Evolutionary conservation across 2,113 vertebrate genomes (phyloP), one percentile per base, ranked within the genome.

Genomic region (Corvus moneduloides): DNA sequence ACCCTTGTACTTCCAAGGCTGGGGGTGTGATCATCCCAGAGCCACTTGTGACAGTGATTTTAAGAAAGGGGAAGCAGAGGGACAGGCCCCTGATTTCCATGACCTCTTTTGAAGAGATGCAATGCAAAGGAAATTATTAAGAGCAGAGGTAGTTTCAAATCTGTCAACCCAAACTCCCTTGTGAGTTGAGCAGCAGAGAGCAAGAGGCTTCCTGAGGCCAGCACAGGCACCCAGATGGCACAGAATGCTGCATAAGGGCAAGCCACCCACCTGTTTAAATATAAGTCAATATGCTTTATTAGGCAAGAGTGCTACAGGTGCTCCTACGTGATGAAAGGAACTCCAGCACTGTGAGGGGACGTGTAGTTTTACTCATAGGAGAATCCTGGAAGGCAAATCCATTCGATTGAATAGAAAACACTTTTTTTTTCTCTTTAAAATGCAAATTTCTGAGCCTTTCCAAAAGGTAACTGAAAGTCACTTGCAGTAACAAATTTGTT

Each of bases 181-280:
- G 51, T 73, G 82, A 72, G 46, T 30, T 77, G 43, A 83, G 87
- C 16, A 69, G 62, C 41, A 46, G 68, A 76, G 49, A 84, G 74
- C 63, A 82, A 72, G 12, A 79, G 52, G 69, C 71, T 88, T 90
- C 76, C 90, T 35, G 78, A 79, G 63, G 67, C 83, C 75, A 83
- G 10, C 23, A 67, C 46, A 51, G 51, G 62, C 17, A 85, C 22
- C 22, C 59, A 74, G 84, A 87, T 19, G 59, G 78, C 62, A 51
- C 56, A 61, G 49, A 61, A 52, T 43, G 48, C 85, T 93, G 69
- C 51, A 86, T 83, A 78, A 93, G 82, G 72, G 48, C 85, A 90
- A 58, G 56, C 72, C 28, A 94, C 44, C 24, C 90, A 90, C 33
- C 72, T 96, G 93, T 95, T 93, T 83, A 96, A 89, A 95, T 91